phyloP scores from a whole-genome alignment of 2,113 vertebrate species.

The Charina bottae region DNA sequence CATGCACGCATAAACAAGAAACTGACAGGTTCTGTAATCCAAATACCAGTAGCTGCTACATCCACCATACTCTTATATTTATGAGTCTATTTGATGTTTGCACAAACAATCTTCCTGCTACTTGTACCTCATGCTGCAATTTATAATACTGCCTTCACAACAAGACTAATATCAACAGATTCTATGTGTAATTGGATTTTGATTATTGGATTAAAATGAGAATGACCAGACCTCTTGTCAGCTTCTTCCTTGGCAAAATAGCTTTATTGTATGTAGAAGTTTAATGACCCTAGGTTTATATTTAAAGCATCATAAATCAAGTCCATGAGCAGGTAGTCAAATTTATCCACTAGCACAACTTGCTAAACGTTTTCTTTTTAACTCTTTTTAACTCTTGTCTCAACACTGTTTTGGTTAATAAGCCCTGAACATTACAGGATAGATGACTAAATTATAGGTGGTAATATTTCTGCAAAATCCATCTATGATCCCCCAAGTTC shows the following conservation, averaged over 20 bases:
- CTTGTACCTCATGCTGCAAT: neutral
- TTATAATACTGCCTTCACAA: neutral
- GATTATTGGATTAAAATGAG: neutral
- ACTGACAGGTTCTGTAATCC: neutral
- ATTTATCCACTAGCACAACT: neutral
- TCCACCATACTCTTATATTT: neutral
- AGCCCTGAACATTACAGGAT: neutral
- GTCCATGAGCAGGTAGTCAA: neutral
- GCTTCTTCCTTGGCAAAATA: neutral
- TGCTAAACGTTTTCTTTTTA: neutral
- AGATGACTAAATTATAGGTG: neutral
- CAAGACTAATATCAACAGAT: neutral
- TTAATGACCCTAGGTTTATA: neutral
- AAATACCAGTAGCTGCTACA: neutral
- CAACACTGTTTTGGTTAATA: neutral
- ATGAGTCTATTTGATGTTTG: neutral
- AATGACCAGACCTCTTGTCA: neutral
- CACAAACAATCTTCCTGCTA: neutral
- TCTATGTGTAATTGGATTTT: neutral
- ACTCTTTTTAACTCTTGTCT: neutral
- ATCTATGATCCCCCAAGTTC: constrained; percentile 8
- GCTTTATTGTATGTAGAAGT: neutral
- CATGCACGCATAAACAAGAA: neutral
- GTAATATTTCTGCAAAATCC: constrained; percentile 30
- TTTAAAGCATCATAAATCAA: neutral